phyloP scores from a whole-genome alignment of 2,797 vertebrate genomes.

The Eupleurogrammus muticus region DNA sequence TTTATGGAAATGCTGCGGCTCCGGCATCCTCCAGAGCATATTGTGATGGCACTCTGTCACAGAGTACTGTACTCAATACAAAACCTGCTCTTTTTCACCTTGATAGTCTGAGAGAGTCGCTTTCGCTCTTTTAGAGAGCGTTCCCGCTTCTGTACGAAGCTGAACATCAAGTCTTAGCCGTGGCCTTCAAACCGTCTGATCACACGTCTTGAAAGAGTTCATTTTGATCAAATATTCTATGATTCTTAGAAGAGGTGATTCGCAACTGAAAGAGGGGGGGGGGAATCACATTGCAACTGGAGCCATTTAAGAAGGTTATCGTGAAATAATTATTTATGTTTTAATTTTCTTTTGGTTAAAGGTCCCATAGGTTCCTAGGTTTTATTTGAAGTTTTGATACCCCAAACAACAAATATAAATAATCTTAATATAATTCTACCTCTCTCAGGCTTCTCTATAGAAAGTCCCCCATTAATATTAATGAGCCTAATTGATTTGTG shows the following conservation, averaged over 20 bases:
- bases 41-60: slow-evolving; percentile 7
- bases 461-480: no score
- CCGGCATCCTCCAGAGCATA: neutral
- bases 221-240: neutral
- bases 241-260: neutral
- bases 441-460: no score
- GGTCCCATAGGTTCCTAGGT: neutral
- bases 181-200: neutral
- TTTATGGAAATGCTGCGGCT: slow-evolving; percentile 21
- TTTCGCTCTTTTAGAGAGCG: neutral
- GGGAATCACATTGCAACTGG: neutral
- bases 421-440: no score
- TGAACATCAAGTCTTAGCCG: neutral
- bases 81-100: slow-evolving; percentile 1
- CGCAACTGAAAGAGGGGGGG: neutral
- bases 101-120: neutral
- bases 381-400: neutral
- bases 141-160: neutral
- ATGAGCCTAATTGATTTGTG: neutral
- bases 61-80: neutral
- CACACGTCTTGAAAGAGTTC: no score
- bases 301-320: neutral
- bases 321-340: neutral
- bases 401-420: no score
- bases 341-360: neutral